Conservation (phyloP, 2,113 vertebrate genomes). For the Meleagris gallopavo region DNA sequence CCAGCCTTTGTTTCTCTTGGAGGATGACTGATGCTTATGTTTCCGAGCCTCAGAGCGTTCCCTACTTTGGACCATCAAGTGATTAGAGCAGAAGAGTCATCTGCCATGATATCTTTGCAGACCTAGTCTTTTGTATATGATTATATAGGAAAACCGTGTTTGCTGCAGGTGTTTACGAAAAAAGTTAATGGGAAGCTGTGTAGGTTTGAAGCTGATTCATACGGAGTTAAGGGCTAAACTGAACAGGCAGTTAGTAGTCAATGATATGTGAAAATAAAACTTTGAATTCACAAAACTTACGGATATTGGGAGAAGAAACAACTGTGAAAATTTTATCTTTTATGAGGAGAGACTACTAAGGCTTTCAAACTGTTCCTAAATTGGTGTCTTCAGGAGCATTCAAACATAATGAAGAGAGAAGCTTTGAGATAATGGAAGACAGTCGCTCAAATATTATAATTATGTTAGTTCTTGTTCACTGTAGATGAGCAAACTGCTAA, state of each 20-base stretch:
- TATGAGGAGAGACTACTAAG: neutral
- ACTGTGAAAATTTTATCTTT: neutral
- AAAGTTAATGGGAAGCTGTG: neutral
- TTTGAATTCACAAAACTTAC: neutral
- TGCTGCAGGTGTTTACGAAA: neutral
- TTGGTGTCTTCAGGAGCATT: neutral
- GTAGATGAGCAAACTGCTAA: neutral
- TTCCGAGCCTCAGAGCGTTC: neutral
- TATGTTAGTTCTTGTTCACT: neutral
- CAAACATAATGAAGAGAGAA: neutral
- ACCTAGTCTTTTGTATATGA: neutral
- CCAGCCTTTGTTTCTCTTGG: neutral
- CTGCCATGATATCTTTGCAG: neutral
- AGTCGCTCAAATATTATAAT: neutral
- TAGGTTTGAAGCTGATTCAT: neutral
- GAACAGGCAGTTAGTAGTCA: neutral
- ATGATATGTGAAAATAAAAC: neutral
- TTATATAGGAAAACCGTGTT: neutral
- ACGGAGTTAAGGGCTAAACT: neutral
- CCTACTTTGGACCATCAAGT: neutral
- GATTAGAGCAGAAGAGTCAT: neutral
- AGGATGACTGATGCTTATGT: neutral
- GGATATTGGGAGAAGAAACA: neutral
- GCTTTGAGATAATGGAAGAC: neutral
- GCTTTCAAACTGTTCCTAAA: neutral